These are phyloP conservation scores for Pempheris klunzingeri DNA, from an alignment of 2,797 vertebrate genomes.

Conservation along the genomic window DNA sequence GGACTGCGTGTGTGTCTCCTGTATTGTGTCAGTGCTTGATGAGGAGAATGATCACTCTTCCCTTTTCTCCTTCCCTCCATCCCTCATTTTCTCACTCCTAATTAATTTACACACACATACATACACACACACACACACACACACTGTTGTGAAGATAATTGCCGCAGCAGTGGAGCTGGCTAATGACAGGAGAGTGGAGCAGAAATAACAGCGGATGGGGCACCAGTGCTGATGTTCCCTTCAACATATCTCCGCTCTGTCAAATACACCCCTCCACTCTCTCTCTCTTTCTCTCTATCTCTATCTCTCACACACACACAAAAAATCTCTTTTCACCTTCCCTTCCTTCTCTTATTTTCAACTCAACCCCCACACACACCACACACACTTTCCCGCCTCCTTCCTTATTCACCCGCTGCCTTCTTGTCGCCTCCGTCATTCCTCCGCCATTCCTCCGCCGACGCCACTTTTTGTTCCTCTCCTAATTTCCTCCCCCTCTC, in stretches of 20 bases:
- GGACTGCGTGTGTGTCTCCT: conserved; percentile 22
- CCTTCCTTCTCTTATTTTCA: conserved; percentile 14
- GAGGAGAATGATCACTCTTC: conserved; percentile 66
- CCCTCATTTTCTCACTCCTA: conserved; percentile 68
- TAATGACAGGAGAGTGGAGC: conserved; percentile 74
- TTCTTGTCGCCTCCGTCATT: conserved; percentile 62
- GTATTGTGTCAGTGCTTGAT: conserved; percentile 61
- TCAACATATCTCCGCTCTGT: conserved; percentile 44
- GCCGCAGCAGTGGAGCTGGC: conserved; percentile 47
- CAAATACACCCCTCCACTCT: conserved; percentile 23
- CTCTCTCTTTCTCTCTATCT: background rate
- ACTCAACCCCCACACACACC: conserved; percentile 25
- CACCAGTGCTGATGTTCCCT: conserved; percentile 57
- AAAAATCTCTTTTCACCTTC: conserved; percentile 34
- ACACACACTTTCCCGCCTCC: conserved; percentile 28
- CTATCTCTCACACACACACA: background rate
- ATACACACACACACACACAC: conserved; percentile 26
- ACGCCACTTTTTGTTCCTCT: conserved; percentile 32
- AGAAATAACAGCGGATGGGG: conserved; percentile 63
- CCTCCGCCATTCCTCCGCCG: conserved; percentile 34
- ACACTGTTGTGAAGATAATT: conserved; percentile 66
- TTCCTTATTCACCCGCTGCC: conserved; percentile 49
- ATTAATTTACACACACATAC: conserved; percentile 58
- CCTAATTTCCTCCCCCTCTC: conserved; percentile 8
- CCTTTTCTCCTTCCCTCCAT: conserved; percentile 39